Conservation (phyloP, 2,888 invertebrate genomes). For the Erebia ligea region DNA sequence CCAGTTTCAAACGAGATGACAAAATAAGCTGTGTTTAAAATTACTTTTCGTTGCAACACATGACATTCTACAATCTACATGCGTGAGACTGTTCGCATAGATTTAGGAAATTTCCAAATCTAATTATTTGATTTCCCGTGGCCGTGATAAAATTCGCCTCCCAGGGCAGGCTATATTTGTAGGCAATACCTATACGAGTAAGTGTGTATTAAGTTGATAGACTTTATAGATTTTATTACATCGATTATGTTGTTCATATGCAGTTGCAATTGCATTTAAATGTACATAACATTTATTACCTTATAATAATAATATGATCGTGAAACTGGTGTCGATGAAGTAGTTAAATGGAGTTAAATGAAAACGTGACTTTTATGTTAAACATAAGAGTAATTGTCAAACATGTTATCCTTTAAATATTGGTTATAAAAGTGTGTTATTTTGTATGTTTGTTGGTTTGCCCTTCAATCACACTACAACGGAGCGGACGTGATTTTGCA, state of each 20-base stretch:
- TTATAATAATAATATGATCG: conserved; percentile 28
- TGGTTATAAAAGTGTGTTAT: too few species aligned
- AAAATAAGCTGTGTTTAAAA: conserved; percentile 5
- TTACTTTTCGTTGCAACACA: conserved; percentile 27
- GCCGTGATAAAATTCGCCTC: background rate
- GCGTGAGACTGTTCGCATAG: background rate
- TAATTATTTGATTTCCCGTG: background rate
- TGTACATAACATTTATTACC: background rate
- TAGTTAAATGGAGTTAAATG: conserved; percentile 23
- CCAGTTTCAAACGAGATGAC: conserved; percentile 6
- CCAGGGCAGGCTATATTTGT: too few species aligned
- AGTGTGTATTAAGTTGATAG: background rate
- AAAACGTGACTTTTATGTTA: conserved; percentile 36
- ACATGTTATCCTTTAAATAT: background rate
- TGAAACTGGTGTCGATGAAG: conserved; percentile 35
- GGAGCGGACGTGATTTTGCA: too few species aligned
- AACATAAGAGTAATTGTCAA: background rate
- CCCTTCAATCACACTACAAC: too few species aligned
- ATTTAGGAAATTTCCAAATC: background rate
- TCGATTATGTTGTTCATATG: too few species aligned
- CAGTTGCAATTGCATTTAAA: background rate
- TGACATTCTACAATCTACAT: background rate
- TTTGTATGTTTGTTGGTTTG: too few species aligned
- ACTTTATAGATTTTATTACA: background rate
- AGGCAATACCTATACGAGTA: too few species aligned